Evolutionary conservation across 2,888 invertebrate species (phyloP), one percentile per base, ranked within the genome.

Genomic region (Dynastes grantii): DNA sequence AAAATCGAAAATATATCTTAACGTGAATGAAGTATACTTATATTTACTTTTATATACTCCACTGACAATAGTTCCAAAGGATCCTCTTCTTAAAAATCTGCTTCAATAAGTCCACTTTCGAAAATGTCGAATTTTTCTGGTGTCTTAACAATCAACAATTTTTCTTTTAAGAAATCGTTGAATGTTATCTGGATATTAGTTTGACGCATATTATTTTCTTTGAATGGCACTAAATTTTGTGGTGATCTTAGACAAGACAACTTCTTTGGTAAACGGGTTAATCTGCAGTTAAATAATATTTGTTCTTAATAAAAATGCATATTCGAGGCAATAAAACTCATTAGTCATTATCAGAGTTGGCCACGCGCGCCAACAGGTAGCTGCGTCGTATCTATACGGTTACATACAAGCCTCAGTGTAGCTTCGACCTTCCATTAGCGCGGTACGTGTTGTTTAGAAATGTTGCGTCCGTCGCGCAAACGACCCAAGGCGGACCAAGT

Each of bases 11-110:
- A 22, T 22, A 22, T 22, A 22, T 22, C 22, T 22, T 22, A 22
- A 22, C 22, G 22, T 22, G 22, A 22, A 22, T 22, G 22, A 22
- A 22, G 22, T 22, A 22, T 73, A 32, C 27, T 27, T 77, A 77
- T 55, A 53, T 16, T 71, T 84, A 88, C 88, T 86, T 84, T 86
- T 84, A 82, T 85, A 84, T n/a, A 81, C 78, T 32, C 86, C 87
- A 80, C 83, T 84, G 65, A 88, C 84, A 8, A 88, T 87, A n/a
- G 85, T 85, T n/a, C 88, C 88, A 82, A 88, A 88, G 9, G 84
- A 79, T 32, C 88, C 88, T 81, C 83, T 84, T 32, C 88, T 88
- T 64, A 88, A 81, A 78, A 88, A n/a, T 64, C 73, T 51, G 67
- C 78, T 67, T 80, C 81, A 13, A 81, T 79, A 22, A 86, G 79